Percentiles rank a stretch among this genome's conserved stretches.
Evolutionary conservation across 2,113 vertebrate species (phyloP).

Genomic region (Pomatostomus ruficeps): DNA sequence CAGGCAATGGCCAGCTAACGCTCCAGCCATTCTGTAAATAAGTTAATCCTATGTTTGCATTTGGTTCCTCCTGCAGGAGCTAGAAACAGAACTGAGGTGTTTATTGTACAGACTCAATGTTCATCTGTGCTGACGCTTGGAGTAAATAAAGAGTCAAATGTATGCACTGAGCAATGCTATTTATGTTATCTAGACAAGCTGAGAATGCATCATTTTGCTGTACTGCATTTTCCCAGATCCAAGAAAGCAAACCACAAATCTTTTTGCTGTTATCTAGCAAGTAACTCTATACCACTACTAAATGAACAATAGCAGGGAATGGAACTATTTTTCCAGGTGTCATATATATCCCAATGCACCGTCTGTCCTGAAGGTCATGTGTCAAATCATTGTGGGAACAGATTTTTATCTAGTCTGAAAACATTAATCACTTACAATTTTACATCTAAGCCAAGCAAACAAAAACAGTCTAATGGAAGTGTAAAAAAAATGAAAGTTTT

Average conservation of each 20-base stretch:
- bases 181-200: constrained; percentile 30
- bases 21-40: background rate
- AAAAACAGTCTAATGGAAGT: background rate
- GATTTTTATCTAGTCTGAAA: background rate
- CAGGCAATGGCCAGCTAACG: background rate
- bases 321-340: background rate
- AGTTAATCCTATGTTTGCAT: background rate
- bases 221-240: background rate
- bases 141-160: constrained; percentile 14
- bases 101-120: background rate
- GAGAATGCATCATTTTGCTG: constrained; percentile 9
- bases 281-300: background rate
- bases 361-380: constrained; percentile 21
- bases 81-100: background rate
- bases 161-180: background rate
- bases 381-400: background rate
- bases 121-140: background rate
- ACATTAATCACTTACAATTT: background rate
- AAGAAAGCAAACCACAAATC: background rate
- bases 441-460: background rate
- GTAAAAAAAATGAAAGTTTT: background rate
- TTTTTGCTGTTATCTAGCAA: constrained; percentile 10
- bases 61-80: background rate
- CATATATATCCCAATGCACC: background rate
- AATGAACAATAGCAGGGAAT: background rate